Conservation (phyloP, 2,797 vertebrate genomes). For the Sebastes hopkinsi region DNA sequence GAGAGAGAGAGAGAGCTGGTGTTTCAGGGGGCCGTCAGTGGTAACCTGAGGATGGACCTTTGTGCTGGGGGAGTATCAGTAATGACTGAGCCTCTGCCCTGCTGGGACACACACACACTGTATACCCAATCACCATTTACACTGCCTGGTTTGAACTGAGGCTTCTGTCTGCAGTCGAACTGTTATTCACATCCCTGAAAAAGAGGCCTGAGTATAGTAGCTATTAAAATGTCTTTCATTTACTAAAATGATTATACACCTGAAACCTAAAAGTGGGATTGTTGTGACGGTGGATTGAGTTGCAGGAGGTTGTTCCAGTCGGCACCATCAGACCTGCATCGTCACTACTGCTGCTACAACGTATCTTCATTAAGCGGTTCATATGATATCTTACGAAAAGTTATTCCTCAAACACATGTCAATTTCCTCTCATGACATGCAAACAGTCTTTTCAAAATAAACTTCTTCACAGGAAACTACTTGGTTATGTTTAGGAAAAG, state of each 20-base stretch:
- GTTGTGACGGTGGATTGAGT: not conserved
- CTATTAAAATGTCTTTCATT: not conserved
- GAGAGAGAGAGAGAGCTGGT: slow-evolving; percentile 29
- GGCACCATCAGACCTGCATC: not conserved
- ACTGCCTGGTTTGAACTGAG: not conserved
- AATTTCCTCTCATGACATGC: too few relatives aligned
- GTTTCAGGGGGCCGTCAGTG: slow-evolving; percentile 15
- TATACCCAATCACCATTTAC: not conserved
- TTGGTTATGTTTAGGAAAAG: too few relatives aligned
- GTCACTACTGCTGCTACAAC: not conserved
- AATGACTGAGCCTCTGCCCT: slow-evolving; percentile 69
- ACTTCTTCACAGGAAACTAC: too few relatives aligned
- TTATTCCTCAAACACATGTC: too few relatives aligned
- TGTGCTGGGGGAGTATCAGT: slow-evolving; percentile 82
- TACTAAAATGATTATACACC: not conserved
- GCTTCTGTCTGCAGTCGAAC: not conserved
- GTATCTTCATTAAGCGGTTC: not conserved
- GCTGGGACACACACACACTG: slow-evolving; percentile 50
- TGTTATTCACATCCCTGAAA: not conserved
- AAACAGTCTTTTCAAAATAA: too few relatives aligned
- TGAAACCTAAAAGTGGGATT: not conserved
- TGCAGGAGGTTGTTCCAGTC: not conserved
- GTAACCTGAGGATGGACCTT: slow-evolving; percentile 79
- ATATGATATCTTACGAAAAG: too few relatives aligned
- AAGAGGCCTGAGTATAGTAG: not conserved